Base-by-base conservation (phyloP, 2,888 invertebrate genomes). In the Meganola albula region DNA sequence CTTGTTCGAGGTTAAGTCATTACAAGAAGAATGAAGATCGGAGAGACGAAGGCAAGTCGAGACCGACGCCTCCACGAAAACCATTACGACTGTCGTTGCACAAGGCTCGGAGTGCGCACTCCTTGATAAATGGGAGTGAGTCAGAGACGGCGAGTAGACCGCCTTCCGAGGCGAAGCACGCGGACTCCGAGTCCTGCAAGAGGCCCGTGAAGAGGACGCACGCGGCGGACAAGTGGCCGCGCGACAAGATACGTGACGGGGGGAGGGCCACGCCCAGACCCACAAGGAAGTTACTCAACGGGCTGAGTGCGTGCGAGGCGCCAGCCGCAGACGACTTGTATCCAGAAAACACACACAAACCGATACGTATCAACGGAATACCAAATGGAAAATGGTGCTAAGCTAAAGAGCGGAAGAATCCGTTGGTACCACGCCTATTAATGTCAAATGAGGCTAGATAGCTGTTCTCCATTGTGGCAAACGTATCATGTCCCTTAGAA, bases 51-150 rank as follows among this genome's bases (percentile, higher is more conserved):
- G 64, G 61, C 5, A 89, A 88, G 41, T 82, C 88, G 2, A 84
- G 93, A 32, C 94, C 95, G 0, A 91, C 92, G 8, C 95, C 95
- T 3, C 96, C 95, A 10, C 92, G 95, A 57, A 96, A 96, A 63
- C 96, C 95, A 0, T 72, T 95, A 27, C 87, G 95, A 6, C 76
- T 96, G 22, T 95, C 95, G 0, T 74, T 96, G 28, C 95, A 95
- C 63, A 90, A 94, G 53, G 93, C 95, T 0, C 90, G 93, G 42
- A 95, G 94, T 69, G 88, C 94, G 27, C 94, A 94, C 60, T 93
- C 93, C 0, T 89, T 94, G 10, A 53, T 74, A 26, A 71, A 71
- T 54, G 80, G 82, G 13, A 73, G 74, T 54, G 82, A 80, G 43
- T 63, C 76, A 8, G 90, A 90, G 55, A 55, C 68, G 7, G 57